Conservation (phyloP, 2,797 vertebrate genomes). For the Myiothlypis chrysogaster region DNA sequence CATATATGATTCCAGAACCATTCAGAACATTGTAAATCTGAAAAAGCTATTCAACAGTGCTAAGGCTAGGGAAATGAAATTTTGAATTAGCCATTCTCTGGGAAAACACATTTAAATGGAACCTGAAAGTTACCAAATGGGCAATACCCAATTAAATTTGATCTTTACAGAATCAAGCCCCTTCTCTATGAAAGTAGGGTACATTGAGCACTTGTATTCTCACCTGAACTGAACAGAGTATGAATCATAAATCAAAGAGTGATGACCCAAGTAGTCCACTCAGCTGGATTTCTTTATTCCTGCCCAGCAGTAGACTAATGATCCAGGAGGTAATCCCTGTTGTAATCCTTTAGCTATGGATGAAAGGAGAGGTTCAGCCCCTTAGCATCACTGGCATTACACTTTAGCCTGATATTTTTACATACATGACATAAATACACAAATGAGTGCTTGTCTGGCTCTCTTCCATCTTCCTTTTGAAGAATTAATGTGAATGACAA, state of each 20-base stretch:
- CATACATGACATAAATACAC: neutral
- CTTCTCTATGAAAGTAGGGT: neutral
- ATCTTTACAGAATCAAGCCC: conserved; percentile 25
- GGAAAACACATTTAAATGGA: conserved; percentile 26
- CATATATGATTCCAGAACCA: neutral
- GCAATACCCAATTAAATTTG: conserved; percentile 10
- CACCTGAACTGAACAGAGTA: conserved; percentile 25
- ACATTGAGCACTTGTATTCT: conserved; percentile 40
- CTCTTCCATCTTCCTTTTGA: neutral
- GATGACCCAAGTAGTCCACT: neutral
- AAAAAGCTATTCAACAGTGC: conserved; percentile 35
- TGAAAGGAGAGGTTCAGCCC: neutral
- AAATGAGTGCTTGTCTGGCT: neutral
- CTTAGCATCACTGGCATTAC: neutral
- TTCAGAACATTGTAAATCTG: conserved; percentile 14
- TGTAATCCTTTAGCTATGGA: conserved; percentile 32
- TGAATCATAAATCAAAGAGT: conserved; percentile 44
- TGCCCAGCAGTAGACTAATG: conserved; percentile 36
- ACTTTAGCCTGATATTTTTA: neutral
- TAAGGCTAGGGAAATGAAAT: conserved; percentile 36
- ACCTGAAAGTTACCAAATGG: neutral
- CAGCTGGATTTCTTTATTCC: conserved; percentile 48
- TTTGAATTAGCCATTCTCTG: conserved; percentile 40
- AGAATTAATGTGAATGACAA: neutral
- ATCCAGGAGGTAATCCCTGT: conserved; percentile 35